Evolutionary conservation across 2,113 vertebrate species (phyloP), one percentile per base, ranked within the genome.

Genomic region (Tautogolabrus adspersus): DNA sequence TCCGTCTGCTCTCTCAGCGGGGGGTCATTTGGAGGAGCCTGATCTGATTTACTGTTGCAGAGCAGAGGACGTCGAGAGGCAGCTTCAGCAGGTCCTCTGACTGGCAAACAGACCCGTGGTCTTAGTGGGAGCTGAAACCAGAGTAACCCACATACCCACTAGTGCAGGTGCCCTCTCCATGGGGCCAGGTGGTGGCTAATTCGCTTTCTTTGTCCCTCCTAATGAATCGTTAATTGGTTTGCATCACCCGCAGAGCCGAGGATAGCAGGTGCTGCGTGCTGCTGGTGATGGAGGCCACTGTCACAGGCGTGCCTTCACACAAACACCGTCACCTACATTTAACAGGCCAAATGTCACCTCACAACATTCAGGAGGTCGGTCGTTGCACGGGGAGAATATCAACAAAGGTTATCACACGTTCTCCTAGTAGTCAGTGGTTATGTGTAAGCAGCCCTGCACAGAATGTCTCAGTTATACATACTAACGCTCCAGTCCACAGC

Each of bases 151-250:
- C 87, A 91, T 93, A 92, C 87, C 83, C 90, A 92, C 91, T 87
- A 75, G 92, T 85, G 87, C 93, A 94, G 94, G 93, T 94, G 91
- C 92, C 86, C 93, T 90, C 91, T 93, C 92, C 89, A 89, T 88
- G 91, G 91, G 92, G 88, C 91, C 94, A 94, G 94, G 92, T 95
- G 94, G 94, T 62, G 71, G 84, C 85, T 90, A 90, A 92, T 93
- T 94, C 79, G 51, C 91, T 94, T 93, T 92, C 88, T 89, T 91
- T 88, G 91, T 92, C 90, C 91, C 90, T 92, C 90, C 87, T 95
- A 94, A 95, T 93, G 93, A 95, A 94, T 91, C 72, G 87, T 93
- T 95, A 95, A 95, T 95, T 95, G 93, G 92, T 94, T 95, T 93
- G 89, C 86, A 66, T 90, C 92, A 81, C 94, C 94, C 83, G 87